Evolutionary conservation across 2,797 vertebrate genomes (phyloP), one percentile per base, ranked within the genome.

Genomic region (Mormyrops attenuatus): DNA sequence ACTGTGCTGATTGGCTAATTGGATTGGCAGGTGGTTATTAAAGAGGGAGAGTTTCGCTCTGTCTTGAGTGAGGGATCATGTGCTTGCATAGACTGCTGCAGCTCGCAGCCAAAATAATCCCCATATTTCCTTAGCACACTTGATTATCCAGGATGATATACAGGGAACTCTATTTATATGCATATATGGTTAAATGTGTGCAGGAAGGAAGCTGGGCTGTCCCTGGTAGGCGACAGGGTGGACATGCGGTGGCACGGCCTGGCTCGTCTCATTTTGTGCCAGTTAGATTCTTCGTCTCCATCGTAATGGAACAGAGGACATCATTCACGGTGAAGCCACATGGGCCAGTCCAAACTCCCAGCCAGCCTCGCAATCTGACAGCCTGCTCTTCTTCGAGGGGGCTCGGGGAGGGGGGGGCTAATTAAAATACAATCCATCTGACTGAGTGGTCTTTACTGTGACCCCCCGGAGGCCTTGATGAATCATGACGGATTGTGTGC

Each of bases 391-490:
- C 77, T 73, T 88, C 57, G 2, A 50, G 1, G 85, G 22, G 52
- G 49, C 41, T 66, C 2, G 8, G 20, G 53, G 50, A 22, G 34
- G 47, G 84, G 38, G 88, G 82, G 80, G 93, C 93, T 94, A 91
- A 93, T 95, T 95, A 95, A 95, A 95, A 93, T 91, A 90, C 93
- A 92, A 94, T 95, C 93, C 92, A 90, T 95, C 94, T 93, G 91
- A 92, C 90, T 82, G 91, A 91, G 92, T 69, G 87, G 92, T 92
- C 91, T 93, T 90, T 90, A 91, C 90, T 57, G 69, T 90, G 90
- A 89, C 86, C 90, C 93, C 92, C 63, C 77, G 20, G 30, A 22
- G 90, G 91, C 91, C 92, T 89, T 11, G 22, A 90, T 93, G 93
- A 93, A 91, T 91, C 92, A 92, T 60, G 5, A 89, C 90, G 89